Evolutionary conservation across 2,888 invertebrate species (phyloP), one percentile per base, ranked within the genome.

Genomic region (Andrena bucephala): DNA sequence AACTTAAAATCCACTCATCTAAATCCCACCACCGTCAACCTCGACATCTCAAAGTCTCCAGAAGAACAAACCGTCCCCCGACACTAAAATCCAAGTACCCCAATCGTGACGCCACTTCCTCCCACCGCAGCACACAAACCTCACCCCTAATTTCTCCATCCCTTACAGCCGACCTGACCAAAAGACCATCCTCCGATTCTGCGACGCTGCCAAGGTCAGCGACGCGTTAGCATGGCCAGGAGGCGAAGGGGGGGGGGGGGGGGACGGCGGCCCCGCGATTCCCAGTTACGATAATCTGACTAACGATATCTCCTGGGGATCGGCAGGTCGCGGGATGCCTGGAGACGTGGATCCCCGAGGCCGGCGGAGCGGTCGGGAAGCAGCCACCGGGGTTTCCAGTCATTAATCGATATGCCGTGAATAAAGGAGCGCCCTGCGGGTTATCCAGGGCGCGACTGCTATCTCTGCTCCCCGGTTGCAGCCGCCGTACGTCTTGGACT

Each of bases 401-500:
- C 89, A 91, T 91, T 90, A 90, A 91, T 91, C 91, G 90, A 91
- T 91, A 91, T 83, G 85, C 82, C 85, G 85, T 79, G 87, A 88
- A 89, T 89, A 89, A 90, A 90, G 87, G 87, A 87, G 76, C 87
- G 85, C 86, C 86, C 84, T 83, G 84, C 85, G 85, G 89, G 86
- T 91, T 90, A 91, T 89, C 85, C 86, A 69, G 79, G 62, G 80
- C 86, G 89, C 86, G 89, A 87, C 83, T 83, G 87, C 83, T 90
- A 91, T 92, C 90, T 89, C 86, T 81, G 79, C 73, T 89, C 73
- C 88, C 83, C 75, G 79, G 85, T 66, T 85, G 81, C 85, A 81
- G 78, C 78, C 84, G 86, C 88, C 89, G 90, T 91, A 90, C 89
- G 92, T 92, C 91, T 92, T 92, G 89, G 88, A 89, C 83, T 86